Base-by-base conservation (phyloP, 2,888 invertebrate species). In the Chrysina gloriosa region DNA sequence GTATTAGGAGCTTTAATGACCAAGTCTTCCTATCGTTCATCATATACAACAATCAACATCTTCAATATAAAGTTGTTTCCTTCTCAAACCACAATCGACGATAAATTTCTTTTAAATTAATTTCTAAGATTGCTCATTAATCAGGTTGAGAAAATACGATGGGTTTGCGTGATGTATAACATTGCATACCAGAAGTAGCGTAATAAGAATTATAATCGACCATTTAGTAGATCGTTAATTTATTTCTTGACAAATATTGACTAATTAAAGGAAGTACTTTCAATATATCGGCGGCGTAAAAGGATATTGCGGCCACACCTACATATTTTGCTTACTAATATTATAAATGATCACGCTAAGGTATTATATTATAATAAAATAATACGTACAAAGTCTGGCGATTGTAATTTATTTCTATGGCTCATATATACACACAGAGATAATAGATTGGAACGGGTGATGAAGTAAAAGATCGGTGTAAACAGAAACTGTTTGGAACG, bases 181-280 rank as follows among this genome's bases (percentile, higher is more conserved):
- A n/a, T n/a, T n/a, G n/a, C n/a, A n/a, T n/a, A n/a, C n/a, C n/a
- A n/a, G n/a, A n/a, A n/a, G n/a, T n/a, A n/a, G n/a, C n/a, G n/a
- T n/a, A n/a, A n/a, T n/a, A n/a, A 31, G 7, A 6, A n/a, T 1
- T 31, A 31, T 9, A 7, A 23, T 23, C 9, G 3, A 47, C n/a
- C 2, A 9, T 19, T 45, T 14, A 16, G 7, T 11, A n/a, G 6
- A 45, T 14, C 25, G 19, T 27, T 48, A 11, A 25, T 48, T 14
- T 50, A 29, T 50, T 50, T 50, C 14, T 50, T 23, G n/a, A 29
- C 52, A 52, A 34, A 36, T 56, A 56, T 11, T 36, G 36, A 34
- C 36, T 56, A 34, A 34, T 34, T 56, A 31, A 16, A 56, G 23
- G 34, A 31, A 56, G 34, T 56, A 56, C 34, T 56, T 31, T 36